These are phyloP conservation scores for Lucifuga dentata DNA, from an alignment of 2,113 vertebrate species.

Conservation along the genomic window DNA sequence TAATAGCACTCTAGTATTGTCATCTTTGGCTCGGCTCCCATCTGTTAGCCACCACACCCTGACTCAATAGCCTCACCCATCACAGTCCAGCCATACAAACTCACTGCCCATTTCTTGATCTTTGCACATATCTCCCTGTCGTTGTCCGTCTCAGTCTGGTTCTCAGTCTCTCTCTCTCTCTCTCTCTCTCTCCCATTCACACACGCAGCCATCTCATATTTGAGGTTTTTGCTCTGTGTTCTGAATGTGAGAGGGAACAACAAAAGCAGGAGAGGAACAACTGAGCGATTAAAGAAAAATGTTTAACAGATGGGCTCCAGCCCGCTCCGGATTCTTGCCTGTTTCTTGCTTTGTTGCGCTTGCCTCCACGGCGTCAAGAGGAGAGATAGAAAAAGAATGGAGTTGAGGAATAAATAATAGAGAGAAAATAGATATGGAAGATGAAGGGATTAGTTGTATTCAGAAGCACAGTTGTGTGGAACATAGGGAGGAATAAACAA, in stretches of 20 bases:
- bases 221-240: constrained; percentile 68
- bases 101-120: constrained; percentile 36
- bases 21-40: constrained; percentile 65
- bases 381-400: not conserved
- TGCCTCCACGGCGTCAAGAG: constrained; percentile 15
- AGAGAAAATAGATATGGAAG: constrained; percentile 26
- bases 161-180: constrained; percentile 1
- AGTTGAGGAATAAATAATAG: not conserved
- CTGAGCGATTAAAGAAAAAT: constrained; percentile 81
- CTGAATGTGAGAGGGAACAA: constrained; percentile 71
- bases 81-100: constrained; percentile 46
- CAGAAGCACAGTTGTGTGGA: not conserved
- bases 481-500: not conserved
- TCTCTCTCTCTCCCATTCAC: constrained; percentile 32
- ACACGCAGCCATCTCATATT: constrained; percentile 65
- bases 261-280: constrained; percentile 78
- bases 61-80: constrained; percentile 65
- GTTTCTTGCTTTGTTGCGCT: constrained; percentile 36
- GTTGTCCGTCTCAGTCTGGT: constrained; percentile 1
- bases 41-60: constrained; percentile 73
- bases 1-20: constrained; percentile 61
- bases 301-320: constrained; percentile 82
- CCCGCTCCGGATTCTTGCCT: constrained; percentile 65
- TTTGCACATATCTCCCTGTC: constrained; percentile 7
- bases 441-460: constrained; percentile 11